Evolutionary conservation across 2,888 invertebrate species (phyloP).

Genomic region (Lasiommata megera): DNA sequence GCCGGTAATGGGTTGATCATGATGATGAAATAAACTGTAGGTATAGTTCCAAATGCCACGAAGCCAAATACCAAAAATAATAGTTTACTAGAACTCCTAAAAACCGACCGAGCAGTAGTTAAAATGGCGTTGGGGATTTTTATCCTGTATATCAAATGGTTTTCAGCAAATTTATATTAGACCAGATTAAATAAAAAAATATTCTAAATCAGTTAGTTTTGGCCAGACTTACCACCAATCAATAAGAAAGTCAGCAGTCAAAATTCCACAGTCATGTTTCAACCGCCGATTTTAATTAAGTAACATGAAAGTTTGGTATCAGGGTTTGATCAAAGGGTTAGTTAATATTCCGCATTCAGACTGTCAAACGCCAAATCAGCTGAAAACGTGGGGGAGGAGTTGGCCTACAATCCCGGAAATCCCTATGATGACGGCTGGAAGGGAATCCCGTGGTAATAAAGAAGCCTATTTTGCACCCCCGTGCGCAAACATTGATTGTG

Average conservation of each 20-base stretch:
- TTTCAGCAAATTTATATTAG: too few species aligned
- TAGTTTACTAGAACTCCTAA: too few species aligned
- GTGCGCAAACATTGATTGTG: constrained; percentile 50
- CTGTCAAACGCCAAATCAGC: constrained; percentile 52
- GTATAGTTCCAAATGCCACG: neutral
- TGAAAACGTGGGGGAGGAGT: constrained; percentile 47
- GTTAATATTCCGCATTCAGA: constrained; percentile 47
- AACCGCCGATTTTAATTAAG: constrained; percentile 26
- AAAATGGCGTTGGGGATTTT: too few species aligned
- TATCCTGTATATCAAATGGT: too few species aligned
- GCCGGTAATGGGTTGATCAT: neutral
- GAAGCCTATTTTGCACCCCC: constrained; percentile 50
- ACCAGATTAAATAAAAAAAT: too few species aligned
- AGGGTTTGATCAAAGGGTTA: constrained; percentile 21
- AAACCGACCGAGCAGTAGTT: too few species aligned
- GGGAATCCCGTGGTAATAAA: constrained; percentile 62
- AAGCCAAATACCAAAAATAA: neutral
- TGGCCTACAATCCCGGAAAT: constrained; percentile 59
- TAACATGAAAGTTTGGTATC: neutral
- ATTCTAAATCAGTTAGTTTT: too few species aligned
- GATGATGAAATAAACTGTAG: too few species aligned
- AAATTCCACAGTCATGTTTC: neutral
- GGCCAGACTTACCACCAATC: too few species aligned
- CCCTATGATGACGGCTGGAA: constrained; percentile 65
- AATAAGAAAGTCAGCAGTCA: too few species aligned